Evolutionary conservation across 2,888 invertebrate genomes (phyloP).

Genomic region (Drosophila falleni): DNA sequence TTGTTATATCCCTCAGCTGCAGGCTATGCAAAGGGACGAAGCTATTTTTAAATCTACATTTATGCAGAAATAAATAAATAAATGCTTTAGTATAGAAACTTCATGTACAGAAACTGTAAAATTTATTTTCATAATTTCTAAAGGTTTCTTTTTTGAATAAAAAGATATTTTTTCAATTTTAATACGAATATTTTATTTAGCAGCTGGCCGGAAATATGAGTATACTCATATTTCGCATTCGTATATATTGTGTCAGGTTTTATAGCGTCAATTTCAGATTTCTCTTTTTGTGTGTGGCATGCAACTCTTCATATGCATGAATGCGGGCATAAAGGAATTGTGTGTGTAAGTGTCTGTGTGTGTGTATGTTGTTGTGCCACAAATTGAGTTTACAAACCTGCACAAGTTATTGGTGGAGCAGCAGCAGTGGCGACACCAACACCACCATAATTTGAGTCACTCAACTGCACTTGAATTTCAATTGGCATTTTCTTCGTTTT

Average conservation of each 20-base stretch:
- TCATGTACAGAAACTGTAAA: constrained; percentile 44
- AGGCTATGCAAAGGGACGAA: constrained; percentile 36
- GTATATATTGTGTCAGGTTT: constrained; percentile 48
- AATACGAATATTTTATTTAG: constrained; percentile 69
- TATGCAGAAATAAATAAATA: constrained; percentile 24
- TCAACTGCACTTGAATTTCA: constrained; percentile 76
- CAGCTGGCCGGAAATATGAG: constrained; percentile 39
- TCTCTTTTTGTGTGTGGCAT: constrained; percentile 9
- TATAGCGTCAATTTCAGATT: constrained; percentile 27
- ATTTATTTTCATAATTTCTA: constrained; percentile 52
- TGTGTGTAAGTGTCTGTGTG: too few species aligned
- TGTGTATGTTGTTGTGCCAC: constrained; percentile 39
- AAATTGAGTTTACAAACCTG: constrained; percentile 68
- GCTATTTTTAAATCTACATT: constrained; percentile 37
- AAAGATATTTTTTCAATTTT: constrained; percentile 65
- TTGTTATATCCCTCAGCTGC: constrained; percentile 16
- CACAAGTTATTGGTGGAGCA: constrained; percentile 55
- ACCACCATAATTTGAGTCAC: constrained; percentile 37
- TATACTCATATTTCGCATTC: constrained; percentile 9
- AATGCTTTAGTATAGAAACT: constrained; percentile 24
- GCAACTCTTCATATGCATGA: constrained; percentile 57
- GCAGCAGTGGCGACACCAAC: neutral
- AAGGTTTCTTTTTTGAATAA: constrained; percentile 39
- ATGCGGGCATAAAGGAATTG: constrained; percentile 38
- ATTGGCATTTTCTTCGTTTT: constrained; percentile 71